These are phyloP conservation scores for Apotomis turbidana DNA, from an alignment of 2,888 invertebrate species.

Conservation along the genomic window DNA sequence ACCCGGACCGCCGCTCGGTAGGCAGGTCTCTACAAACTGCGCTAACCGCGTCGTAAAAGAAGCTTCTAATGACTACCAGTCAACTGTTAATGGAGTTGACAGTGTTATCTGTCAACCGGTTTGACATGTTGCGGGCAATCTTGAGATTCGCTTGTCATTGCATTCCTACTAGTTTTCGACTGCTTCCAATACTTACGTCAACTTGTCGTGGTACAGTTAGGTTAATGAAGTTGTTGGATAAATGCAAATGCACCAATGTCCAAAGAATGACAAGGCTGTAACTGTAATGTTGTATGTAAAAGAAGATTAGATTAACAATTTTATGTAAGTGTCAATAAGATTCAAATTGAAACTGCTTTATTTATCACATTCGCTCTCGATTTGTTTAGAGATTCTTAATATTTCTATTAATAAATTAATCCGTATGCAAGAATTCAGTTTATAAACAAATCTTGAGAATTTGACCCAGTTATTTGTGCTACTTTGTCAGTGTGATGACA, in stretches of 20 bases:
- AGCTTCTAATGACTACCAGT: too few species aligned
- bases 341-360: not conserved
- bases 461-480: slow-evolving; percentile 7
- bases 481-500: slow-evolving; percentile 8
- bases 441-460: slow-evolving; percentile 7
- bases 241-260: slow-evolving; percentile 8
- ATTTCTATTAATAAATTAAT: not conserved
- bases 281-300: not conserved
- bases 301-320: slow-evolving; percentile 12
- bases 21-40: too few species aligned
- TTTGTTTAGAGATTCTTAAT: not conserved
- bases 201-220: slow-evolving; percentile 18
- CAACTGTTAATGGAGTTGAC: slow-evolving; percentile 26
- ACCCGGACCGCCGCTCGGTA: too few species aligned
- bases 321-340: not conserved
- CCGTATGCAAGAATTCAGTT: slow-evolving; percentile 12
- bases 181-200: slow-evolving; percentile 26
- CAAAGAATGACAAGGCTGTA: not conserved
- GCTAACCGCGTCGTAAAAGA: too few species aligned
- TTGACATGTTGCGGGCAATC: slow-evolving; percentile 17
- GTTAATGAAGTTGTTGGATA: slow-evolving; percentile 4
- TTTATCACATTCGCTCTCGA: not conserved
- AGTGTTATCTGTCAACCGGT: slow-evolving; percentile 27
- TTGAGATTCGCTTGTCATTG: slow-evolving; percentile 26
- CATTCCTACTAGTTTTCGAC: slow-evolving; percentile 15